phyloP scores from a whole-genome alignment of 2,797 vertebrate genomes.

The Pogoniulus pusillus region DNA sequence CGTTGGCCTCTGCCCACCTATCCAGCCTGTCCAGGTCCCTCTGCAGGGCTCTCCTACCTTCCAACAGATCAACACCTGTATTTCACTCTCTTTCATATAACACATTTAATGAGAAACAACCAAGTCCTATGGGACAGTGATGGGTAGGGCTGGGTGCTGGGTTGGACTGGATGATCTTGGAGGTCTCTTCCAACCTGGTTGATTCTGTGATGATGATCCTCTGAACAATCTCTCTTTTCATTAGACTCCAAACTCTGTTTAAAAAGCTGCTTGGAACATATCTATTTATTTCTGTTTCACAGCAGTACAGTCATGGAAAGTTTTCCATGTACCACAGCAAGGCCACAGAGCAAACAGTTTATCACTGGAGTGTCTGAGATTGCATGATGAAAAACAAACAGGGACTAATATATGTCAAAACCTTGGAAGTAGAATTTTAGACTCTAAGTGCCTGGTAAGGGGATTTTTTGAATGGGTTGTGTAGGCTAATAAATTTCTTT shows the following conservation, averaged over 20 bases:
- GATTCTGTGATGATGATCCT: background rate
- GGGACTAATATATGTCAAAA: constrained; percentile 47
- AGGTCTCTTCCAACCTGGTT: no score
- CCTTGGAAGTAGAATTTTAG: constrained; percentile 48
- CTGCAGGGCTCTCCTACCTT: no score
- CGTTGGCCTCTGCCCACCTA: no score
- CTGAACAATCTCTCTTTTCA: constrained; percentile 43
- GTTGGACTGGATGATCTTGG: no score
- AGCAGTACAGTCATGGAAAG: constrained; percentile 65
- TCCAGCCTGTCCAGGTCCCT: no score
- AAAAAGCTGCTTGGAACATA: constrained; percentile 40
- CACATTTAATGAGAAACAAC: constrained; percentile 28
- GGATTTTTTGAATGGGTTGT: background rate
- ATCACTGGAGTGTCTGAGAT: constrained; percentile 47
- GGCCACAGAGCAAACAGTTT: constrained; percentile 69
- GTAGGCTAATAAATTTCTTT: constrained; percentile 6
- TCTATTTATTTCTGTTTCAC: constrained; percentile 61
- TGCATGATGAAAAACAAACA: constrained; percentile 41
- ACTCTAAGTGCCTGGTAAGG: constrained; percentile 49
- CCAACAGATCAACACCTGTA: no score
- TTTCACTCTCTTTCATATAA: background rate
- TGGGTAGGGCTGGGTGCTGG: no score
- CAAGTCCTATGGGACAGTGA: background rate
- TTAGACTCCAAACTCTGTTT: constrained; percentile 40
- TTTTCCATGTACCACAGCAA: constrained; percentile 68